Evolutionary conservation across 2,113 vertebrate genomes (phyloP), one percentile per base, ranked within the genome.

Genomic region (Rhynchopsitta pachyrhyncha): DNA sequence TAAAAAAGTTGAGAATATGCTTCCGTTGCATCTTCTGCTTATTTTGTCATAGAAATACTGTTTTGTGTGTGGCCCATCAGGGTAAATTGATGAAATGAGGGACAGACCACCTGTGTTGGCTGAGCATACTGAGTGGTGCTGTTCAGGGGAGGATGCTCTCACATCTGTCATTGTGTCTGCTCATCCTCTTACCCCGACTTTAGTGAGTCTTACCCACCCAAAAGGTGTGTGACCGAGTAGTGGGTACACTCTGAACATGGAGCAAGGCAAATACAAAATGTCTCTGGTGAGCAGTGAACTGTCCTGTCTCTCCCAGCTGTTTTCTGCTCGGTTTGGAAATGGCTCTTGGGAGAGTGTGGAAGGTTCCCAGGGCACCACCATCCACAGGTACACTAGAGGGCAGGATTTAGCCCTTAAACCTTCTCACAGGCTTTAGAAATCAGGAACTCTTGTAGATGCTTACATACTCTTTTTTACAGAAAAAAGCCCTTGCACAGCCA

Each of bases 331-430:
- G 3, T 44, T 47, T 76, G 39, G 78, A 37, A 50, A 17, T 35
- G 25, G 42, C 66, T 53, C 9, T 49, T 50, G 17, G 75, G 60
- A 31, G 67, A 33, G 66, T 14, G 13, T 35, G 39, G 47, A 64
- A 57, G 35, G n/a, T 47, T 91, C 41, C 44, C 39, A n/a, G 59
- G 87, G 64, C 64, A 62, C 37, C 44, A 44, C 27, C 33, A 39
- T 29, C 27, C 11, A 4, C 37, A 39, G 80, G 64, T 86, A 88
- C 91, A 13, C 91, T 92, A 90, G 91, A 96, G 91, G 96, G 90
- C 90, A 88, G 90, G 76, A 78, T 94, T 93, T 96, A 95, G 88
- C 80, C 90, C 95, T 75, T 88, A n/a, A 70, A 31, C 80, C 41
- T 80, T 62, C 39, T 59, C 5, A 6, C 2, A 10, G 39, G 28